Base-by-base conservation (phyloP, 37 sponge, comb jelly and placozoan genomes). In the Halichondria panicea region DNA sequence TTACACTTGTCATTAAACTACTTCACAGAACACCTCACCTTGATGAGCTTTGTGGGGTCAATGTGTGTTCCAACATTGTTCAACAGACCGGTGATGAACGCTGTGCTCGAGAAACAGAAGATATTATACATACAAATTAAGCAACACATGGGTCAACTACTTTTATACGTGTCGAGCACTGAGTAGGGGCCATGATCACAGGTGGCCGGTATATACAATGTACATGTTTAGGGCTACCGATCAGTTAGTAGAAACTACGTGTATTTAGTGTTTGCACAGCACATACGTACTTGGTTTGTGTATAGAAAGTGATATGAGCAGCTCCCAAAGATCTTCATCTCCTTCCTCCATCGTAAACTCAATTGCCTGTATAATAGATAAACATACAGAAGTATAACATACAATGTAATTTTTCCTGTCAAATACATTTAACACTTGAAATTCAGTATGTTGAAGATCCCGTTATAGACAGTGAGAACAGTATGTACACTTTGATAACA, bases 251-350 rank as follows among this genome's bases (percentile, higher is more conserved):
- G 44, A 5, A 70, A n/a, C 33, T 70, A 44, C 33, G 7, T 36
- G 66, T n/a, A 65, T 36, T 11, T 8, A 22, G 36, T 65, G 37
- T 52, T n/a, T n/a, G n/a, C n/a, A n/a, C n/a, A 48, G 43, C 18
- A 32, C 22, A 28, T 41, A 5, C 67, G 64, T 27, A 75, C 83
- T 74, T 65, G 76, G 69, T 11, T 68, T 68, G 39, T 46, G 38
- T 4, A 84, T 61, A 3, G 70, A 76, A 4, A 75, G 42, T 25
- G 35, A 55, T n/a, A 98, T 85, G 8, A 95, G 72, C 11, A 79
- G 76, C 19, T 95, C 93, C 95, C 95, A 98, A 31, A 98, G 48
- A 13, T 98, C 99, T 5, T 92, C 84, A 59, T 98, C 99, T 30
- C 87, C 87, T 54, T 90, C 81, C 68, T 98, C 99, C 71, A 83